A percentile compares a stretch with the other conserved stretches of the same genome.
Evolutionary conservation across 2,888 invertebrate genomes (phyloP).

Genomic region (Ganaspis brasiliensis): DNA sequence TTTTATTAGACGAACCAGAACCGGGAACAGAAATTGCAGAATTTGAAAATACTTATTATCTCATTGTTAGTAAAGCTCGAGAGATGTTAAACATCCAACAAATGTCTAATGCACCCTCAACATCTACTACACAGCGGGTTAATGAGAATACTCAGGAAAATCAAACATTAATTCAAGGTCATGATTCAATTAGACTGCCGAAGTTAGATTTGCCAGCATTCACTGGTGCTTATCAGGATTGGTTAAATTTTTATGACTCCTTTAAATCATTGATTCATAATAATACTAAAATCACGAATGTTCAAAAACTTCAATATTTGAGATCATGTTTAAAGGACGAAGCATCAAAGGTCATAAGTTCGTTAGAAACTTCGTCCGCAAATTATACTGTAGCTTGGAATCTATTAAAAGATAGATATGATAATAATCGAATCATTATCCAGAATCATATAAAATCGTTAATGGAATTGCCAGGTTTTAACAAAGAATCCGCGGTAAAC

Average conservation of each 20-base stretch:
- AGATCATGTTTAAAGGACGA: too few species aligned
- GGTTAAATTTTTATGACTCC: slow-evolving; percentile 8
- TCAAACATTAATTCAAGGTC: not conserved
- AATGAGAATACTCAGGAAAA: not conserved
- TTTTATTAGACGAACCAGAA: not conserved
- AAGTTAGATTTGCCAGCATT: slow-evolving; percentile 1
- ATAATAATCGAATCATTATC: too few species aligned
- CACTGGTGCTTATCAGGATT: not conserved
- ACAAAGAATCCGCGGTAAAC: too few species aligned
- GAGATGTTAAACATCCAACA: not conserved
- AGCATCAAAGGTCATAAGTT: too few species aligned
- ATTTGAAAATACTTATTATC: not conserved
- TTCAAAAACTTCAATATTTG: too few species aligned
- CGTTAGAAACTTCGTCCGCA: too few species aligned
- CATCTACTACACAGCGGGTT: not conserved
- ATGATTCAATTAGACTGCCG: not conserved
- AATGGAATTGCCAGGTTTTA: too few species aligned
- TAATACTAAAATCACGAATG: too few species aligned
- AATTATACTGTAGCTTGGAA: too few species aligned
- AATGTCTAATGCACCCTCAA: not conserved
- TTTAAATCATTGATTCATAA: slow-evolving; percentile 7
- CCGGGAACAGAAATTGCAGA: not conserved
- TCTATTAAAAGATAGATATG: too few species aligned
- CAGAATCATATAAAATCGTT: too few species aligned
- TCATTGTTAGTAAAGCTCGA: not conserved